A percentile compares a stretch with the other conserved stretches of the same genome.
phyloP scores from a whole-genome alignment of 2,797 vertebrate genomes.

The Saguinus oedipus region DNA sequence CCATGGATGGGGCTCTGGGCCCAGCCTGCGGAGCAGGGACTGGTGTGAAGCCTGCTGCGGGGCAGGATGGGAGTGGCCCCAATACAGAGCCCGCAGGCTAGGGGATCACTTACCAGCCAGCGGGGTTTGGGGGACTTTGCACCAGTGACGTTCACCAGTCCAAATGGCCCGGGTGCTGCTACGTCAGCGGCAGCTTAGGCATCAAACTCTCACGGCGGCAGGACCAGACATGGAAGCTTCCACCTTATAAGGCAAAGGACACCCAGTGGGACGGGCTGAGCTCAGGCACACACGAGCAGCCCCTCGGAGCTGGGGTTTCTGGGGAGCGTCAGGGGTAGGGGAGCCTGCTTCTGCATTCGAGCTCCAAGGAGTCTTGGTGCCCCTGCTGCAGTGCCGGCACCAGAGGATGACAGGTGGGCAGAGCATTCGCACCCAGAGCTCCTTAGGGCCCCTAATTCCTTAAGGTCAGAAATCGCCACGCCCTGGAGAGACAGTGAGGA shows the following conservation, averaged over 20 bases:
- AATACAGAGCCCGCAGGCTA: accelerated
- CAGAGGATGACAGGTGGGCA: accelerated
- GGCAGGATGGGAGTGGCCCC: neutral
- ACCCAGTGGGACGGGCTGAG: accelerated
- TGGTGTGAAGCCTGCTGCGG: neutral
- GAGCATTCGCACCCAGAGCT: neutral
- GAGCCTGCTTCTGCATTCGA: neutral
- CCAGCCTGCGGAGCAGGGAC: neutral
- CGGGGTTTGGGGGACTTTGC: neutral
- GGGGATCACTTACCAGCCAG: neutral
- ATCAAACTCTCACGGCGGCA: accelerated
- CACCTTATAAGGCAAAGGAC: accelerated
- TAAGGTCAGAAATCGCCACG: neutral
- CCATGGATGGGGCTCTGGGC: neutral
- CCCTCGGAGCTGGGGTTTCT: neutral
- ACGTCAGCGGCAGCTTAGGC: accelerated
- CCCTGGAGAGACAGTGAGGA: neutral
- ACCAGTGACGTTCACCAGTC: neutral
- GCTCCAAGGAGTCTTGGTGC: neutral
- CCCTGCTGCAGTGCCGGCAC: accelerated
- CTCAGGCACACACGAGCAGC: neutral
- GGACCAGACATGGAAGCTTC: no score
- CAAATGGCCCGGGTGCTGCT: accelerated
- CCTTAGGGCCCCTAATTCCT: no score
- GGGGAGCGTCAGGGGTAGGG: neutral